Evolutionary conservation across 2,797 vertebrate species (phyloP).

Genomic region (Ceryle rudis): DNA sequence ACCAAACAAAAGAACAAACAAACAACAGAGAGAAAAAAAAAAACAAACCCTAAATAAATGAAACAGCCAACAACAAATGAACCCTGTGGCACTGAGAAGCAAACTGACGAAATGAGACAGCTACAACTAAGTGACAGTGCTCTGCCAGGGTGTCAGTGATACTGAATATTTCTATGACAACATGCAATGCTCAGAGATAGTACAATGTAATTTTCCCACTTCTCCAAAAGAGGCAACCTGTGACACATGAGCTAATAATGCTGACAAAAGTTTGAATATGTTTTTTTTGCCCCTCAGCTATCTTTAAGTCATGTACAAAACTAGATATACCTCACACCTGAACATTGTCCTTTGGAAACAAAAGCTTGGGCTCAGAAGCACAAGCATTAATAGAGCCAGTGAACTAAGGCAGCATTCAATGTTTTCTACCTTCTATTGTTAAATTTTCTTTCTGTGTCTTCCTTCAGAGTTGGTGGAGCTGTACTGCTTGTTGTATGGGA

Average conservation of each 20-base stretch:
- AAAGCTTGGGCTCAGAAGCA: not conserved
- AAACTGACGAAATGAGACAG: not conserved
- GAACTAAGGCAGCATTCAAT: not conserved
- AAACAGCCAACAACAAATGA: not conserved
- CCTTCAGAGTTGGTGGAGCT: not conserved
- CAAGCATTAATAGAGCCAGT: not conserved
- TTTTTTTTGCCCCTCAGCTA: rapidly evolving
- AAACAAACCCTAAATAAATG: no score
- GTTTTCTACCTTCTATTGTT: not conserved
- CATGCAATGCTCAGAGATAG: not conserved
- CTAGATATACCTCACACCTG: not conserved
- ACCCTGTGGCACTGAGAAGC: not conserved
- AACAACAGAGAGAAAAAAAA: no score
- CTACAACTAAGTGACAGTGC: not conserved
- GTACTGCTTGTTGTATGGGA: not conserved
- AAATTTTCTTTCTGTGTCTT: not conserved
- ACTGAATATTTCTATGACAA: not conserved
- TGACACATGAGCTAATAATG: rapidly evolving
- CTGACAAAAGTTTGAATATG: not conserved
- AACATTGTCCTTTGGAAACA: not conserved
- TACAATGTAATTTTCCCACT: not conserved
- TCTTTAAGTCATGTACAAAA: not conserved
- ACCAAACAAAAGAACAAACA: no score
- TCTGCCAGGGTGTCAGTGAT: not conserved
- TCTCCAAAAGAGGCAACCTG: not conserved